These are phyloP conservation scores for Hybos culiciformis DNA, from an alignment of 2,888 invertebrate species.

Conservation along the genomic window DNA sequence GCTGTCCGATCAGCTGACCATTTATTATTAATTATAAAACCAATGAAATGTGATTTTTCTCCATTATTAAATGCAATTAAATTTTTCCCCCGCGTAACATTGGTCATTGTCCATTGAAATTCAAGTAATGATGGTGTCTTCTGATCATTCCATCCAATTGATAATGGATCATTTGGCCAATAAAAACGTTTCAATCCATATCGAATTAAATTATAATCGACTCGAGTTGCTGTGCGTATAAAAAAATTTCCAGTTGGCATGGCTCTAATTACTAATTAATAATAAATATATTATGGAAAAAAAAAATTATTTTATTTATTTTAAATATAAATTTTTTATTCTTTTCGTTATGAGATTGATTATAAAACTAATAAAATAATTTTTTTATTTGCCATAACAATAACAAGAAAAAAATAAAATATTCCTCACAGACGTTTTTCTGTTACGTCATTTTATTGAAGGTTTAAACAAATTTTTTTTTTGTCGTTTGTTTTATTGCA, in stretches of 20 bases:
- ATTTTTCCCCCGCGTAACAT: not conserved
- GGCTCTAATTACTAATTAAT: too few relatives aligned
- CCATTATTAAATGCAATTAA: not conserved
- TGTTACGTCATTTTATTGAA: too few relatives aligned
- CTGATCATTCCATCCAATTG: slow-evolving; percentile 9
- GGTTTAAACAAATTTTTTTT: too few relatives aligned
- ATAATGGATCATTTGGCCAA: slow-evolving; percentile 14
- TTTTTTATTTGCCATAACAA: too few relatives aligned
- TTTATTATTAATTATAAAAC: not conserved
- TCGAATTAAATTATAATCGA: slow-evolving; percentile 11
- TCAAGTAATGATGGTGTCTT: slow-evolving; percentile 10
- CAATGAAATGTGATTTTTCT: not conserved
- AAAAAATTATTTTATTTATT: too few relatives aligned
- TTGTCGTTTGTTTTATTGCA: too few relatives aligned
- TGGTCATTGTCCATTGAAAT: slow-evolving; percentile 3
- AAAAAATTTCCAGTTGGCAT: not conserved
- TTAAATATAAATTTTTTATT: too few relatives aligned
- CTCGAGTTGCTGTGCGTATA: slow-evolving; percentile 10
- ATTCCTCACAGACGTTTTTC: too few relatives aligned
- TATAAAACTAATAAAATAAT: too few relatives aligned
- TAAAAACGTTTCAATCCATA: slow-evolving; percentile 12
- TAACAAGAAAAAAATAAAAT: too few relatives aligned
- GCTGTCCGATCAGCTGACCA: not conserved
- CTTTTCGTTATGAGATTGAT: too few relatives aligned
- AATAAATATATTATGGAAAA: too few relatives aligned